Percentiles rank a stretch among this genome's conserved stretches.
Conservation (phyloP, 2,888 invertebrate species). For the Brachyptera putata region DNA sequence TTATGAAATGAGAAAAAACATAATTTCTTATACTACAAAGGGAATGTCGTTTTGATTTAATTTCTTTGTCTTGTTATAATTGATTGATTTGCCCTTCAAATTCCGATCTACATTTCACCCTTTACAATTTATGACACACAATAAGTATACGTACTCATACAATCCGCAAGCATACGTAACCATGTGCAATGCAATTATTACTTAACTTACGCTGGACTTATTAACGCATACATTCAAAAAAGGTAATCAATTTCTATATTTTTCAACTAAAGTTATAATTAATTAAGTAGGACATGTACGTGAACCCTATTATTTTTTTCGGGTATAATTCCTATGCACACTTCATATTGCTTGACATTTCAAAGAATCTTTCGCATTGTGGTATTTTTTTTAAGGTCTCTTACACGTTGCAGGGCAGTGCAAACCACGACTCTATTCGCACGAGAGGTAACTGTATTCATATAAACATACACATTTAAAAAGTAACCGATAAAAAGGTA, state of each 20-base stretch:
- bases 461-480: background rate
- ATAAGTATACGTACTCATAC: too few relatives aligned
- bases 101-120: too few relatives aligned
- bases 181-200: too few relatives aligned
- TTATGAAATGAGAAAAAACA: background rate
- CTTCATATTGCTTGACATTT: conserved; percentile 11
- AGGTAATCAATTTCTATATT: too few relatives aligned
- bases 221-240: too few relatives aligned
- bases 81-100: background rate
- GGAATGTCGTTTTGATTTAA: conserved; percentile 2
- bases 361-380: background rate
- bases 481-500: background rate
- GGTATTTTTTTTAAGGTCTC: background rate
- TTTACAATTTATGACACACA: too few relatives aligned
- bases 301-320: background rate
- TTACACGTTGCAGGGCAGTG: background rate
- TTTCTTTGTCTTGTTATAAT: conserved; percentile 7
- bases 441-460: background rate
- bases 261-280: too few relatives aligned
- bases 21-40: background rate
- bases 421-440: background rate
- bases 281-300: background rate
- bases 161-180: too few relatives aligned
- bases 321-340: background rate
- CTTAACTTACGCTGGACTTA: too few relatives aligned